These are phyloP conservation scores for Hippocampus kuda DNA, from an alignment of 2,797 vertebrate genomes.

Conservation along the genomic window DNA sequence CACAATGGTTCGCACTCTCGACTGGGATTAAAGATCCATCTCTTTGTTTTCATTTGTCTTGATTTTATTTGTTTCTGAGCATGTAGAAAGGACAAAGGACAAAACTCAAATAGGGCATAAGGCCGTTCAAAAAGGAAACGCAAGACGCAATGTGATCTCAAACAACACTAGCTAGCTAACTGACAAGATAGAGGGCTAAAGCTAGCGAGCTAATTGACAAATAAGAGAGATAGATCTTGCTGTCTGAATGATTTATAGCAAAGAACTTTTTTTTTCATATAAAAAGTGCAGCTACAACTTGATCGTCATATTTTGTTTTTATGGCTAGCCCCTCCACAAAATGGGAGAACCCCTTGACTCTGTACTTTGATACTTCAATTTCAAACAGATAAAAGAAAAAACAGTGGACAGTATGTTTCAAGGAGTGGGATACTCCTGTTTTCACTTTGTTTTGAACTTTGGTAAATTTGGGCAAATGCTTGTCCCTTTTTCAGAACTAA, in stretches of 20 bases:
- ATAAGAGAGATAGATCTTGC: neutral
- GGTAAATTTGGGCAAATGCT: no score
- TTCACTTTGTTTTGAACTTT: neutral
- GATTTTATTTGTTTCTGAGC: neutral
- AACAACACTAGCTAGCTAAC: neutral
- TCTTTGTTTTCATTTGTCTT: slow-evolving; percentile 28
- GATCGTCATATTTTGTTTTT: neutral
- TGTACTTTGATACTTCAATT: neutral
- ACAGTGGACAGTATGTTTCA: neutral
- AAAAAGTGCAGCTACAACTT: neutral
- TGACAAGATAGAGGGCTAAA: no score
- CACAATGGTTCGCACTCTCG: slow-evolving; percentile 43
- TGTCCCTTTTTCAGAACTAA: neutral
- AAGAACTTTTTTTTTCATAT: neutral
- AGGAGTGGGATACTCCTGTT: neutral
- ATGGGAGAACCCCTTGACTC: neutral
- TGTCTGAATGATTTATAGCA: no score
- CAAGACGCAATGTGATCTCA: neutral
- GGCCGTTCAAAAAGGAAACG: slow-evolving; percentile 13
- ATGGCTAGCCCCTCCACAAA: neutral
- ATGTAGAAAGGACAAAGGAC: neutral
- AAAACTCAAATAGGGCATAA: slow-evolving; percentile 8
- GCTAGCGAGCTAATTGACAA: no score
- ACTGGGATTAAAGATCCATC: slow-evolving; percentile 39
- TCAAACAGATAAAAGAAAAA: neutral